phyloP scores from a whole-genome alignment of 2,888 invertebrate genomes.

The Hyles lineata region DNA sequence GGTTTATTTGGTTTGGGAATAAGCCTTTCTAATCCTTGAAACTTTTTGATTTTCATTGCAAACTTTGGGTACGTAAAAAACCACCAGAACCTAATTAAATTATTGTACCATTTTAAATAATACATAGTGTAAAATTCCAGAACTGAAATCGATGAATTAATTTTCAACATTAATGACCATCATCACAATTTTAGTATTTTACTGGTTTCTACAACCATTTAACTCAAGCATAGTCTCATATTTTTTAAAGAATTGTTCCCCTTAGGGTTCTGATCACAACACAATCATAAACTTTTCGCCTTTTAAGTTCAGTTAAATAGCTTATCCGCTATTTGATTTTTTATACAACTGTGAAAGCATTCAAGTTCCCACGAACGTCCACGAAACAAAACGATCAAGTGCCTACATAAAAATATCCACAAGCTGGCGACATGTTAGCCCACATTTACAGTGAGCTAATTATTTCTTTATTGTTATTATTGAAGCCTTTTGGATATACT shows the following conservation, averaged over 20 bases:
- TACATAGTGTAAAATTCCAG: no score
- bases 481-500: neutral
- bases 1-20: neutral
- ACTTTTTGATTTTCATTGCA: no score
- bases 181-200: no score
- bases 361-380: neutral
- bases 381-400: neutral
- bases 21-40: neutral
- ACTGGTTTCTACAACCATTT: no score
- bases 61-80: no score
- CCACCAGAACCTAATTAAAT: no score
- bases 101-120: no score
- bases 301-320: neutral
- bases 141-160: no score
- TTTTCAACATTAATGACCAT: no score
- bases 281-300: neutral
- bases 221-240: no score
- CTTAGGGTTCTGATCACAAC: neutral
- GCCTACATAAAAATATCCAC: neutral
- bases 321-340: neutral
- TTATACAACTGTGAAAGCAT: slow-evolving; percentile 10
- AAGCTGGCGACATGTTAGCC: slow-evolving; percentile 7
- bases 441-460: neutral
- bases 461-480: neutral
- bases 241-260: no score